Base-by-base conservation (phyloP, 2,797 vertebrate genomes). In the Lophura swinhoii region DNA sequence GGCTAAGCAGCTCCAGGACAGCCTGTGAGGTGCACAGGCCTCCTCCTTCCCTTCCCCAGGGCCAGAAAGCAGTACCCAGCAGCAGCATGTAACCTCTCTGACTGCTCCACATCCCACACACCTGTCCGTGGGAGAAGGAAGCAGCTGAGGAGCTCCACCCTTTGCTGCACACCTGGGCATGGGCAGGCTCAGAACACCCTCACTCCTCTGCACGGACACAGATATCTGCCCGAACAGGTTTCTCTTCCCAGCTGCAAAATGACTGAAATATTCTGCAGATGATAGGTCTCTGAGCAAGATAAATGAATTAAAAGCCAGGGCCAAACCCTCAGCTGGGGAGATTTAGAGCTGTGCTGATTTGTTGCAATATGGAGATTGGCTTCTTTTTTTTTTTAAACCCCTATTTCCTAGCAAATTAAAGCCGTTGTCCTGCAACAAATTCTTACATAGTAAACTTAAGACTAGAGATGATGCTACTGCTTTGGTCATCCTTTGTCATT, bases 151-250 rank as follows among this genome's bases (percentile, higher is more conserved):
- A 64, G 74, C 88, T 62, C 72, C 91, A 43, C 94, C 93, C 48
- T 1, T 1, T 67, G 55, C 72, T 5, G 14, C 91, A 16, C 93
- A 93, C 87, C 94, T 95, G 93, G 92, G 89, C 87, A 51, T 37
- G 6, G 90, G 71, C 83, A 53, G 64, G 67, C 6, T 26, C 82
- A 67, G 80, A 67, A 4, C 41, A 63, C 6, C 93, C 73, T 3
- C 26, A 1, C 88, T 83, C n/a, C 79, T 81, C 84, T 49, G 84
- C 92, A 79, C 6, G 68, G 95, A 94, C 94, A 90, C 67, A 76
- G 6, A 1, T 48, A 96, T 62, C 92, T 95, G 92, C 92, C 91
- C 83, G 37, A 1, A 90, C 94, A 95, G 83, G 95, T 80, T 93
- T 18, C 83, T 41, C 74, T 82, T 89, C 59, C 53, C 91, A 91